A percentile compares a stretch with the other conserved stretches of the same genome.
phyloP scores from a whole-genome alignment of 2,113 vertebrate genomes.

The Tychaedon coryphoeus region DNA sequence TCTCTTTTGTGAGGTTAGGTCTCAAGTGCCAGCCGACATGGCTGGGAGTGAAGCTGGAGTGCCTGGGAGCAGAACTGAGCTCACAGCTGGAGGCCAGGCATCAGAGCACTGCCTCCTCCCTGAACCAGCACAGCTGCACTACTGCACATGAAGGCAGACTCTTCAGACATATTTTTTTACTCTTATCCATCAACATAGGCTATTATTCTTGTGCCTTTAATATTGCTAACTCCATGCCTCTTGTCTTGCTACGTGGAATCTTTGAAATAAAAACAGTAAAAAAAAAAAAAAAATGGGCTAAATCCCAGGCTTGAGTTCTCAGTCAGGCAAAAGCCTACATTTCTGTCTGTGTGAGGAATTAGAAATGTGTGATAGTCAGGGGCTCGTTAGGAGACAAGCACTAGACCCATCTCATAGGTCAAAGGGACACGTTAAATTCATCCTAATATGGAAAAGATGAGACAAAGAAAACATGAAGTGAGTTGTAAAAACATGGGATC shows the following conservation, averaged over 20 bases:
- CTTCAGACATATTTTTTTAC: not conserved
- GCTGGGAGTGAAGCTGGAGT: not conserved
- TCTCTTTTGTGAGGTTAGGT: not conserved
- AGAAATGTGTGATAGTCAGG: not conserved
- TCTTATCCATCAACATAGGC: not conserved
- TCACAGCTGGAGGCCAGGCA: not conserved
- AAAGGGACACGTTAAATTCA: not conserved
- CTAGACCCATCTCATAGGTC: not conserved
- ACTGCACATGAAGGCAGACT: not conserved
- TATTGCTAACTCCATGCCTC: not conserved
- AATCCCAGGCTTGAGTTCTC: not conserved
- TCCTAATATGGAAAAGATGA: not conserved
- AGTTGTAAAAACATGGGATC: not conserved
- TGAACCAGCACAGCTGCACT: not conserved
- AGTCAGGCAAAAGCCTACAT: not conserved
- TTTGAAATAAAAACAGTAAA: not conserved
- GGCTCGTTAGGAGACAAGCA: not conserved
- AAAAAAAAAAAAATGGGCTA: not conserved
- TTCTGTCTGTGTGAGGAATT: not conserved
- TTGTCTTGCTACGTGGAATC: accelerated
- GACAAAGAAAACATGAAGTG: not conserved
- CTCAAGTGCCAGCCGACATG: not conserved
- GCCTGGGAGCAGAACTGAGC: not conserved
- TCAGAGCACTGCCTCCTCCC: not conserved
- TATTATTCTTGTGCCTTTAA: not conserved